A percentile compares a stretch with the other conserved stretches of the same genome.
Evolutionary conservation across 1,140 invertebrate genomes (phyloP).

Genomic region (Cotesia typhae): DNA sequence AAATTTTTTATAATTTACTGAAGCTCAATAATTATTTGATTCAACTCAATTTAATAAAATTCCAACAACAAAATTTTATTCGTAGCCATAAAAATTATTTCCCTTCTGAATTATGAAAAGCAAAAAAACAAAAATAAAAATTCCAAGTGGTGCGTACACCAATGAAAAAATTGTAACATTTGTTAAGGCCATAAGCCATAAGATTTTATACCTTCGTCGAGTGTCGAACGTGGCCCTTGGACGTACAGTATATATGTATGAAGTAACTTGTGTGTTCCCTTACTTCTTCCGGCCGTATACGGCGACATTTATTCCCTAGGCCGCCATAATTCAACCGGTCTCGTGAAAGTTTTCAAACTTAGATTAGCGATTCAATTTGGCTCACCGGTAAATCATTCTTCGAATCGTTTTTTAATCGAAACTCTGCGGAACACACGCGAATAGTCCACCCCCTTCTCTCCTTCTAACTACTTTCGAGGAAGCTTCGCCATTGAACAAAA

Average conservation of each 20-base stretch:
- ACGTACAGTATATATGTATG: background rate
- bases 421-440: background rate
- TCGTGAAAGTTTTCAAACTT: conserved; percentile 54
- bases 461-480: too few species aligned
- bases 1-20: too few species aligned
- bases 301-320: conserved; percentile 47
- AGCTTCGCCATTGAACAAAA: too few species aligned
- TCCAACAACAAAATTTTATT: conserved; percentile 13
- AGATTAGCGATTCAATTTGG: conserved; percentile 59
- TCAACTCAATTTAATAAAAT: too few species aligned
- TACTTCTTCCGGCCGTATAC: background rate
- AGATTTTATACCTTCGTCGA: background rate
- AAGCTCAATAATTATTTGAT: too few species aligned
- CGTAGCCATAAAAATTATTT: background rate
- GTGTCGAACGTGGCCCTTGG: background rate
- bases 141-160: too few species aligned
- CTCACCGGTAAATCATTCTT: conserved; percentile 49
- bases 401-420: conserved; percentile 54
- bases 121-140: conserved; percentile 27
- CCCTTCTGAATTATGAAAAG: background rate
- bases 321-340: conserved; percentile 46
- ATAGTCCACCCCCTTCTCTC: background rate
- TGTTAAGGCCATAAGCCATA: background rate
- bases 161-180: background rate
- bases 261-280: conserved; percentile 20